Base-by-base conservation (phyloP, 1,140 invertebrate species). In the Argopecten irradians region DNA sequence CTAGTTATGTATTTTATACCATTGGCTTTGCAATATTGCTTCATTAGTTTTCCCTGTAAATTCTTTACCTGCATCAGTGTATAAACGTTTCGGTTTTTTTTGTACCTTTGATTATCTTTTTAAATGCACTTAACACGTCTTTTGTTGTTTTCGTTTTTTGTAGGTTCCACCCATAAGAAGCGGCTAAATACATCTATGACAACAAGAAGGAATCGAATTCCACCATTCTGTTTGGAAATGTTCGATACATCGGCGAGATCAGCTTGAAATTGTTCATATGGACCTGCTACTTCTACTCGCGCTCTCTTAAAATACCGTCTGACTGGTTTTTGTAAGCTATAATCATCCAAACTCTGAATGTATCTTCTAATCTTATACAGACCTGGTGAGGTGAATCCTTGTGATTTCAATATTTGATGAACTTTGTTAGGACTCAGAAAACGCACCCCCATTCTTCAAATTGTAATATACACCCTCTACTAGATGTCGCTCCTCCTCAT, bases 91-190 rank as follows among this genome's bases (percentile, higher is more conserved):
- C 28, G 83, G 43, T 46, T 43, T 87, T 36, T 83, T 35, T 33
- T 41, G 35, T 32, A n/a, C 85, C 86, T 19, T 32, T 1, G 3
- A 88, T 36, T 22, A 90, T 33, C 1, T 88, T 22, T 87, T 89
- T 90, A 33, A 92, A 87, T 22, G 89, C 89, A 22, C 84, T 34
- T 83, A 89, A 83, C 28, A 90, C 71, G 19, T 34, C 34, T 85
- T 89, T 82, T 8, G 86, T 85, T 83, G 84, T 88, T 82, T 85
- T 88, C 22, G n/a, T 82, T 71, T 85, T 55, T 82, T 11, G 85
- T 19, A 39, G 83, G 82, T 84, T 55, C 32, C 13, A 84, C 41
- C 82, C 39, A 84, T 9, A 84, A n/a, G 34, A 55, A 88, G 0
- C 39, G n/a, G 11, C 39, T 82, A 19, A 84, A 88, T 34, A 88